Base-by-base conservation (phyloP, 2,888 invertebrate genomes). In the Drosophila niveifrons region DNA sequence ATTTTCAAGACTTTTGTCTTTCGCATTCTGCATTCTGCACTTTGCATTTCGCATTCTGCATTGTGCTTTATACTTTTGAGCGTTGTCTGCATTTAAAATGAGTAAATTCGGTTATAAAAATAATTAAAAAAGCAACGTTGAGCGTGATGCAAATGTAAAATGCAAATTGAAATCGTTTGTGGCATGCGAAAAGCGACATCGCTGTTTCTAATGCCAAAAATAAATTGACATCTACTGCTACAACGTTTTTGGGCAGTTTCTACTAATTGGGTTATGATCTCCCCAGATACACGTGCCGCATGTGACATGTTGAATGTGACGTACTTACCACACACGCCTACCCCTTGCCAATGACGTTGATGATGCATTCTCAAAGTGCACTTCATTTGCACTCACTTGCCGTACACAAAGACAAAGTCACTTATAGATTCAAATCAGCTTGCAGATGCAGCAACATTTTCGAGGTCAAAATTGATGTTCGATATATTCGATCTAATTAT, bases 241-340 rank as follows among this genome's bases (percentile, higher is more conserved):
- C 23, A 64, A 65, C 77, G 88, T 77, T 73, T 72, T 73, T 73
- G 75, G 70, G 41, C 53, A 66, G 71, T 72, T 43, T 62, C 69
- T 64, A 69, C 85, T 88, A 83, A 83, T 83, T 88, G 83, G 83
- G 69, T 77, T 75, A 79, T 71, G 70, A 75, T 57, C 67, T 75
- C 85, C 85, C 77, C 62, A 63, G 73, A 66, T 67, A 59, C 82
- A 69, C 39, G 69, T 62, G 44, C 31, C 31, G 36, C 47, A 36
- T 36, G 43, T 51, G 53, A 50, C n/a, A 46, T 28, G 29, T 46
- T 41, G 46, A 29, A 62, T 17, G 43, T 55, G 48, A 15, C n/a
- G 13, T 53, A 61, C 65, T 66, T 59, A 36, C n/a, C 36, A 36
- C 11, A 48, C 41, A 17, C 52, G 55, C 64, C 70, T 56, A 57